Evolutionary conservation across 2,797 vertebrate genomes (phyloP), one percentile per base, ranked within the genome.

Genomic region (Pogonophryne albipinna): DNA sequence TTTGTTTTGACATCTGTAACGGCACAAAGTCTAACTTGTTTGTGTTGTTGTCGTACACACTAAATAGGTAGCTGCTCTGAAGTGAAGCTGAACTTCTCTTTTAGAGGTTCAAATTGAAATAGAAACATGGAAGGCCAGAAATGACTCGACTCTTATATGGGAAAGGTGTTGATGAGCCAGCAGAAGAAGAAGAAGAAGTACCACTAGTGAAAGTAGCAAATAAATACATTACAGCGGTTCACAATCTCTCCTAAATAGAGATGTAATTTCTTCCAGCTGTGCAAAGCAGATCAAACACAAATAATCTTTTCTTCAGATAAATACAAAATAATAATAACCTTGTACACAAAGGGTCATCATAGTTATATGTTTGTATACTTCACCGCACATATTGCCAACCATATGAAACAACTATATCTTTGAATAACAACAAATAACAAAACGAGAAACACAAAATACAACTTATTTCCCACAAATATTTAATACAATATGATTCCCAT

Each of bases 1-100:
- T 76, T 78, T 82, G 87, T 86, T 88, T 84, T 91, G 91, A 91
- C 91, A 91, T 78, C 62, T 78, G 11, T 53, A 79, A 89, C 71
- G 76, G 71, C 61, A 11, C 0, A 0, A 73, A 86, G 66, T 72
- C 60, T 20, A 70, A 74, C 82, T 76, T 82, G 81, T 80, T 83
- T 86, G 63, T 79, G 78, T 70, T 84, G 68, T 68, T 42, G 69
- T 61, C 74, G 66, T 65, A 49, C 79, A n/a, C 74, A 10, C 27
- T 83, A 70, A 87, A 83, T 71, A 61, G 46, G 74, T 58, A 74
- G 73, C 57, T 59, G 69, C 66, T 45, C 49, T 70, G 58, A 74
- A 64, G 45, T 2, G 66, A 65, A 49, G 58, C 50, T 42, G 41
- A 44, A 77, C 57, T 61, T 61, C 68, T 82, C 38, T 80, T 85